A percentile compares a stretch with the other conserved stretches of the same genome.
phyloP scores from a whole-genome alignment of 2,888 invertebrate species.

The Artemia sp. region DNA sequence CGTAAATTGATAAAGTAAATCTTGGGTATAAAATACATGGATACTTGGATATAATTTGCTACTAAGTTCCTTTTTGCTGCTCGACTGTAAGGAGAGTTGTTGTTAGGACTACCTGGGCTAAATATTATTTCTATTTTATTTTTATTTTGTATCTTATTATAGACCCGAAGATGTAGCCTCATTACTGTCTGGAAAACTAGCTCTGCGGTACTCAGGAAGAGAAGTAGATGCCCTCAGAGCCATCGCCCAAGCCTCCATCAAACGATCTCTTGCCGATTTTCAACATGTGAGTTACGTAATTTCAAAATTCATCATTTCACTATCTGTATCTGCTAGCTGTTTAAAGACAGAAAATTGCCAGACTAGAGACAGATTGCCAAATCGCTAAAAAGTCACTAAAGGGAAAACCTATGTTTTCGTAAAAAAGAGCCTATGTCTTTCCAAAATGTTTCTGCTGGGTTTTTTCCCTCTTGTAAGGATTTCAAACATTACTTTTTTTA shows the following conservation, averaged over 20 bases:
- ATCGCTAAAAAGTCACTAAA: too few relatives aligned
- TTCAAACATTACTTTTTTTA: too few relatives aligned
- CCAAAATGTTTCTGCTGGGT: too few relatives aligned
- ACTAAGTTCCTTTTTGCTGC: constrained; percentile 4
- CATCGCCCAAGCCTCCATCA: constrained; percentile 87
- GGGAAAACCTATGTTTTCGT: too few relatives aligned
- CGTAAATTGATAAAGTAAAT: too few relatives aligned
- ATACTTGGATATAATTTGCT: neutral
- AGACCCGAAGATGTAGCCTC: constrained; percentile 89
- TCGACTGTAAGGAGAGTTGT: constrained; percentile 1
- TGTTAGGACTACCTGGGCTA: neutral
- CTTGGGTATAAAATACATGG: too few relatives aligned
- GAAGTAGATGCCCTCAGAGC: constrained; percentile 97
- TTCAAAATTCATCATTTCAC: neutral
- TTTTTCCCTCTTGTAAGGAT: too few relatives aligned
- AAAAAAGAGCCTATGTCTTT: too few relatives aligned
- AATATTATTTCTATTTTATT: neutral
- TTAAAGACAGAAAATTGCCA: too few relatives aligned
- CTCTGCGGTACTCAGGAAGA: constrained; percentile 83
- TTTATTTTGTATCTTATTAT: constrained; percentile 23
- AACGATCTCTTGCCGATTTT: constrained; percentile 91
- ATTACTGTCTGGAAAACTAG: constrained; percentile 88
- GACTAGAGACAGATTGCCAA: too few relatives aligned
- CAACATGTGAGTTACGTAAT: constrained; percentile 38
- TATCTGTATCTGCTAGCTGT: neutral